Evolutionary conservation across 2,888 invertebrate species (phyloP), one percentile per base, ranked within the genome.

Genomic region (Conchocele bisecta): DNA sequence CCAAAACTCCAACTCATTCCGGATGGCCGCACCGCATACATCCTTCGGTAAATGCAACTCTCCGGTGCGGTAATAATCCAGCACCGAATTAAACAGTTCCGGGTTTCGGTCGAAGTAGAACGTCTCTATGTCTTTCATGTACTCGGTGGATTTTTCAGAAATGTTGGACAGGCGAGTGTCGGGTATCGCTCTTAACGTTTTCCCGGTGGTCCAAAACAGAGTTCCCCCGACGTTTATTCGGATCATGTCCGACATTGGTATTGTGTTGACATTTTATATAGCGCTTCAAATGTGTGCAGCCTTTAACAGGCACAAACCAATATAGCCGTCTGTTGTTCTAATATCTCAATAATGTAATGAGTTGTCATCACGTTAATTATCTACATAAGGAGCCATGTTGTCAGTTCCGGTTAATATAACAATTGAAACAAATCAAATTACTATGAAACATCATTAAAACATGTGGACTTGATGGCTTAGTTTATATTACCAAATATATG

Each of bases 71-170:
- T 83, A 85, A 31, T 78, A 72, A 57, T 85, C 84, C 37, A 86
- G 65, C 20, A 86, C 69, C 48, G 42, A 66, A 37, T 81, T 77
- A 61, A 86, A 81, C n/a, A 85, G 29, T 41, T 65, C 60, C 3
- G 83, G 81, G 54, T 84, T 84, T 28, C 86, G 67, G 70, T 85
- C 86, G 33, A 84, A 86, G 72, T 76, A 86, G 58, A 61, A 79
- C 50, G 76, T 83, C 20, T 61, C 61, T 9, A 46, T 58, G 20
- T 56, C 53, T 1, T 56, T 28, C 13, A 68, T 50, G 37, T 65
- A 67, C 20, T 70, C 51, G 1, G 39, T 9, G 5, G 75, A 66
- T 6, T 39, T 20, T 13, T 44, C 61, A 20, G 58, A 48, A 5
- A 66, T 29, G 15, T 56, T 31, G 1, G 71, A 70, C n/a, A 81